Conservation (phyloP, 2,888 invertebrate species). For the Oeneis ivallda region DNA sequence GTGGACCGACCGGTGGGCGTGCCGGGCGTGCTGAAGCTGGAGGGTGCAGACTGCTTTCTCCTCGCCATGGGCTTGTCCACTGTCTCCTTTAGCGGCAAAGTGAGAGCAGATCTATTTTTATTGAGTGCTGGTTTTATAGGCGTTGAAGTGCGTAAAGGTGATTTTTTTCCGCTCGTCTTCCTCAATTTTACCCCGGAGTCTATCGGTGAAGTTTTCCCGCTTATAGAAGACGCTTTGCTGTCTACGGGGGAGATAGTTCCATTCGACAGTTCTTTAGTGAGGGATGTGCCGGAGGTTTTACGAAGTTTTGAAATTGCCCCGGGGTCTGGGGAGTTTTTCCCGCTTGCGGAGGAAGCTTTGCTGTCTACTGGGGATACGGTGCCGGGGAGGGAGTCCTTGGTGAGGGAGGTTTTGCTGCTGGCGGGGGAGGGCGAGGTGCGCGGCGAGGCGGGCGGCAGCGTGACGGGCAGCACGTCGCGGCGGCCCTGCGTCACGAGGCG, state of each 20-base stretch:
- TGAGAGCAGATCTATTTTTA: constrained; percentile 52
- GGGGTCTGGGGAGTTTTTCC: constrained; percentile 53
- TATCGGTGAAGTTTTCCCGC: constrained; percentile 56
- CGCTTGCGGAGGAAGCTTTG: constrained; percentile 61
- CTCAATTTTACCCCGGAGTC: constrained; percentile 33
- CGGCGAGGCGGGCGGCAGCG: constrained; percentile 27
- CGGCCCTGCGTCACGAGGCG: constrained; percentile 76
- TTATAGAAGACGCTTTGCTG: constrained; percentile 38
- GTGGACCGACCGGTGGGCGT: constrained; percentile 59
- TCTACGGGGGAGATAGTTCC: constrained; percentile 2
- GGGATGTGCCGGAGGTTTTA: constrained; percentile 29
- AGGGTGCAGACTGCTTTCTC: constrained; percentile 70
- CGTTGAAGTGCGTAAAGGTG: constrained; percentile 58
- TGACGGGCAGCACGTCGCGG: constrained; percentile 55
- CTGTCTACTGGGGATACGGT: constrained; percentile 58
- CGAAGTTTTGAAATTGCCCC: constrained; percentile 16
- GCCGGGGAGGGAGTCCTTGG: constrained; percentile 43
- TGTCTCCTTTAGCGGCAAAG: constrained; percentile 55
- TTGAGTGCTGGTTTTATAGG: constrained; percentile 48
- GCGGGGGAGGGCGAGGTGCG: constrained; percentile 36
- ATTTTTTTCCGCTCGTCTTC: constrained; percentile 51
- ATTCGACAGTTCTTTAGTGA: neutral
- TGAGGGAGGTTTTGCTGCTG: constrained; percentile 51
- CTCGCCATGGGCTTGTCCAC: constrained; percentile 42
- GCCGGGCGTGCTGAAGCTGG: constrained; percentile 55